Conservation (phyloP, 2,797 vertebrate genomes). For the Esox lucius region DNA sequence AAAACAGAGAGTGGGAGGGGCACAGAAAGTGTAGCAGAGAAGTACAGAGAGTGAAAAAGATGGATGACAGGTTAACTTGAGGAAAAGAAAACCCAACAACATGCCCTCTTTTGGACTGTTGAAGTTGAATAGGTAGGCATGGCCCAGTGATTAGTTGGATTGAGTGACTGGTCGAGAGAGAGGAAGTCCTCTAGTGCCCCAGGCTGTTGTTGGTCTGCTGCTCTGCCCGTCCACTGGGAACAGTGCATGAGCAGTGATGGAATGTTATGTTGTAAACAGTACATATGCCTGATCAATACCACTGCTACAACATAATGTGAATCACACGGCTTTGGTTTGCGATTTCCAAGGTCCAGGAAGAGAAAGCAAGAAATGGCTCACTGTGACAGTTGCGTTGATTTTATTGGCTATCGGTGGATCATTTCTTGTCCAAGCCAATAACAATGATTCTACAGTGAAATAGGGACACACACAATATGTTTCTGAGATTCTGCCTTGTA, state of each 20-base stretch:
- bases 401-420: slow-evolving; percentile 11
- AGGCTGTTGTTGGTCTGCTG: slow-evolving; percentile 45
- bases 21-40: slow-evolving; percentile 13
- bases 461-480: not conserved
- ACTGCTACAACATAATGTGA: not conserved
- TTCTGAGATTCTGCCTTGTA: not conserved
- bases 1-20: not conserved
- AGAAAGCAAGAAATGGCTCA: not conserved
- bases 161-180: slow-evolving; percentile 46
- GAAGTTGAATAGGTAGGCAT: slow-evolving; percentile 31
- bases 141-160: slow-evolving; percentile 43
- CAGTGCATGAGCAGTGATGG: slow-evolving; percentile 25
- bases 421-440: slow-evolving; percentile 24
- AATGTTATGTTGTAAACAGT: slow-evolving; percentile 22
- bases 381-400: slow-evolving; percentile 17
- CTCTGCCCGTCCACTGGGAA: slow-evolving; percentile 35
- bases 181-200: slow-evolving; percentile 39
- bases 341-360: not conserved
- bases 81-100: slow-evolving; percentile 26
- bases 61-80: slow-evolving; percentile 28
- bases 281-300: not conserved
- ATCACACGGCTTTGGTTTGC: not conserved
- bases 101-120: slow-evolving; percentile 27
- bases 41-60: slow-evolving; percentile 26
- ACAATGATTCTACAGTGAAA: slow-evolving; percentile 22